Conservation (phyloP, 2,113 vertebrate species). For the Seriola dumerili region DNA sequence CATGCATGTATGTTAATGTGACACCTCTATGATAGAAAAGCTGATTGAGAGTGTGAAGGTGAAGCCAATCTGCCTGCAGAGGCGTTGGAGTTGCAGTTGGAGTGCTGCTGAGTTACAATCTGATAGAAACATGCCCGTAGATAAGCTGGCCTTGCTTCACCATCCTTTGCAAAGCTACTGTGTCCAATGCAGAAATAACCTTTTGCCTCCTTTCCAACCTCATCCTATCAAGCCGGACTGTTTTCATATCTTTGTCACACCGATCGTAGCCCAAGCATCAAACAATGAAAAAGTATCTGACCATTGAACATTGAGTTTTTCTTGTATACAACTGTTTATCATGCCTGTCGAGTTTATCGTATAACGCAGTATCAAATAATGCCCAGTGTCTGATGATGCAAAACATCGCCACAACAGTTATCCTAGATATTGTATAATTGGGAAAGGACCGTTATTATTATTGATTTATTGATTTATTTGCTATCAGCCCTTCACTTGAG, state of each 20-base stretch:
- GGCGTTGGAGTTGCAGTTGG: constrained; percentile 67
- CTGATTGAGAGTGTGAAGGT: constrained; percentile 82
- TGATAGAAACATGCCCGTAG: constrained; percentile 68
- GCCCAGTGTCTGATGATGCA: constrained; percentile 4
- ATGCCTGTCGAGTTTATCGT: neutral
- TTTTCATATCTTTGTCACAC: constrained; percentile 45
- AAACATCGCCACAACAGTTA: neutral
- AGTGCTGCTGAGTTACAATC: constrained; percentile 74
- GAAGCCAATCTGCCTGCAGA: constrained; percentile 77
- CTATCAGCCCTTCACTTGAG: neutral
- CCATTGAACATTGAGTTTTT: constrained; percentile 18
- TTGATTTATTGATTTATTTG: neutral
- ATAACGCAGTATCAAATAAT: neutral
- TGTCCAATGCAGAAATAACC: constrained; percentile 63
- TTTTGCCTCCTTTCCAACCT: constrained; percentile 35
- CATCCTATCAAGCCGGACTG: constrained; percentile 13
- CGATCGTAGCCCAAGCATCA: constrained; percentile 27
- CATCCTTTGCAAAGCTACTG: constrained; percentile 61
- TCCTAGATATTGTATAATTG: neutral
- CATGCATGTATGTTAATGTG: constrained; percentile 82
- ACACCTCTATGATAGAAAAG: constrained; percentile 81
- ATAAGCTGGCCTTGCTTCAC: constrained; percentile 67
- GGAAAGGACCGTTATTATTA: neutral
- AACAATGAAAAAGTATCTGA: constrained; percentile 31
- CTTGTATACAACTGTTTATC: neutral